Percentiles rank a stretch among this genome's conserved stretches.
Conservation (phyloP, 23 tunicate species). For the Phallusia fumigata region DNA sequence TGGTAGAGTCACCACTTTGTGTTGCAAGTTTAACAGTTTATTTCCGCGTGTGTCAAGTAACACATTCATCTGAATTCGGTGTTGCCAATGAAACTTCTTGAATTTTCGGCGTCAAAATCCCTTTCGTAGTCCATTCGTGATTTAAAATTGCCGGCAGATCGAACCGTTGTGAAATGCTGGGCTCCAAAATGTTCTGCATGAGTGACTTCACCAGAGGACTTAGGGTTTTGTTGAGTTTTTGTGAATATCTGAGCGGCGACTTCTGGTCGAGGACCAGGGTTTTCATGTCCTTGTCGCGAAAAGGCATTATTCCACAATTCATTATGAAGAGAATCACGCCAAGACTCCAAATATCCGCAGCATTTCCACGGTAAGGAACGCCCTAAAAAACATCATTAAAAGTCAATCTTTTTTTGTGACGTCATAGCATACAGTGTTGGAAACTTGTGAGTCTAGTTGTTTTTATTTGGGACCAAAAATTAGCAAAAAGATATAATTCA, state of each 20-base stretch:
- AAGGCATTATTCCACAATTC: conserved; percentile 83
- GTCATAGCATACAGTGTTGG: too few species aligned
- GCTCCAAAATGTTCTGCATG: conserved; percentile 35
- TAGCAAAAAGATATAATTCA: too few species aligned
- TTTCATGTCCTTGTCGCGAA: conserved; percentile 53
- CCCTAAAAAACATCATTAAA: conserved; percentile 32
- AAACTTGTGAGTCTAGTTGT: too few species aligned
- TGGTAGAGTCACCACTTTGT: too few species aligned
- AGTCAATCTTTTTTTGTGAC: too few species aligned
- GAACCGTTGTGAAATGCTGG: not conserved
- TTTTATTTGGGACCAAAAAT: too few species aligned
- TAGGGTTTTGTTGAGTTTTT: conserved; percentile 34
- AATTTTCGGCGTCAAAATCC: not conserved
- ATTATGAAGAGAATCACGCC: conserved; percentile 82
- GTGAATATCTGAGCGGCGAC: conserved; percentile 51
- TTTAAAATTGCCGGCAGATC: not conserved
- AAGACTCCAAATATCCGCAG: conserved; percentile 82
- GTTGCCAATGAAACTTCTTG: not conserved
- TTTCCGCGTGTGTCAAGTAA: not conserved
- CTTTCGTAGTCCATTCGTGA: not conserved
- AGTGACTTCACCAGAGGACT: conserved; percentile 23
- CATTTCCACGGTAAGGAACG: conserved; percentile 58
- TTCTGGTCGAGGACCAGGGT: conserved; percentile 50
- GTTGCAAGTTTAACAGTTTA: too few species aligned
- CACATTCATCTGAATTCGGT: not conserved